Percentiles rank a stretch among this genome's conserved stretches.
phyloP scores from a whole-genome alignment of 2,888 invertebrate genomes.

The Tenthredo notha region DNA sequence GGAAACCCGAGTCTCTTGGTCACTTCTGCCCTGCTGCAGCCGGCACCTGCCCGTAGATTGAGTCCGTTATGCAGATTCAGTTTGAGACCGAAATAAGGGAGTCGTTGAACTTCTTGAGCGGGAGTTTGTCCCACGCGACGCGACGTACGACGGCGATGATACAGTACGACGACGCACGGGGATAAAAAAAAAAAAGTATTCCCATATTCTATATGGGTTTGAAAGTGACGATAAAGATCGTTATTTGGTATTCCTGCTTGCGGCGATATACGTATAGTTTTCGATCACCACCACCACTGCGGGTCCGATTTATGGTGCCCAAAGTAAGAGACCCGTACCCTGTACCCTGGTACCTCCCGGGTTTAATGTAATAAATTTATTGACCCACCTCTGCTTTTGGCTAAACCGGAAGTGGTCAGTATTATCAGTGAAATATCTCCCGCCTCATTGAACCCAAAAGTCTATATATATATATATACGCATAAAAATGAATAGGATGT shows the following conservation, averaged over 20 bases:
- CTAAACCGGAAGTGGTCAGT: conserved; percentile 44
- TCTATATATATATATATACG: background rate
- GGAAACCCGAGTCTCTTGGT: conserved; percentile 21
- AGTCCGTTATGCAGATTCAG: conserved; percentile 50
- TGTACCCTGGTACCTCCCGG: conserved; percentile 15
- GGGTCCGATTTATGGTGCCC: conserved; percentile 28
- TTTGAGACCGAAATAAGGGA: conserved; percentile 25
- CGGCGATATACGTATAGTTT: background rate
- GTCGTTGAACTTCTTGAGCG: conserved; percentile 42
- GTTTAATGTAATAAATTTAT: conserved; percentile 41
- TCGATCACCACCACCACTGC: conserved; percentile 1
- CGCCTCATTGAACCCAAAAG: conserved; percentile 43
- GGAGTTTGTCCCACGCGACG: conserved; percentile 38
- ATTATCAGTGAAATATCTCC: conserved; percentile 37
- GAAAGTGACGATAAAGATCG: conserved; percentile 13
- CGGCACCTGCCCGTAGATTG: conserved; percentile 38
- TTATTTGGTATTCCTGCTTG: background rate
- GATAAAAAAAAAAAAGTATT: background rate
- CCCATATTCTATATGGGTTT: background rate
- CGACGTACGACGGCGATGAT: conserved; percentile 23
- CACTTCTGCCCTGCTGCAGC: background rate
- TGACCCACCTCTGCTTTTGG: background rate
- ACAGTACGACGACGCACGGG: background rate
- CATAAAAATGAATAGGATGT: background rate
- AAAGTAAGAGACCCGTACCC: conserved; percentile 12